Base-by-base conservation (phyloP, 2,113 vertebrate species). In the Mesembrinibis cayennensis region DNA sequence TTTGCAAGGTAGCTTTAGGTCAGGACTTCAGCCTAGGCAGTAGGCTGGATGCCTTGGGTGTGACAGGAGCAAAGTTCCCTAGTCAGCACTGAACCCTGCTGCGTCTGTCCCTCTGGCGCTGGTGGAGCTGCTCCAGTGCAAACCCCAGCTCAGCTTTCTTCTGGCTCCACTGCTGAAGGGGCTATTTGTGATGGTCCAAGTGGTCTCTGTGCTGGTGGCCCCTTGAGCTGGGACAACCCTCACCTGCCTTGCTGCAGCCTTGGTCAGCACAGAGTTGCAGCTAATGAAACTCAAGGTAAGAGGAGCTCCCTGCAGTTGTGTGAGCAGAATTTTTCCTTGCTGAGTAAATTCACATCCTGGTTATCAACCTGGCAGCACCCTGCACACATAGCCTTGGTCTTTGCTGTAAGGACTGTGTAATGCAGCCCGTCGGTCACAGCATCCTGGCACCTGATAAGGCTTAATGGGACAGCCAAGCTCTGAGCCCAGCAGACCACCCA, bases 361-460 rank as follows among this genome's bases (percentile, higher is more conserved):
- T 40, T 76, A 34, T 22, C 44, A 49, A 20, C 7, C 25, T 55
- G 62, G 55, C n/a, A 77, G 83, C 42, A 45, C 13, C 2, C 13
- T 50, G 61, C 42, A 78, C 50, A 36, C 22, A 7, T 13, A 81
- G 78, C 36, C 36, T 50, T 74, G 50, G 47, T 13, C n/a, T 66
- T 27, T 62, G 74, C 73, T 87, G 21, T 29, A 7, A 26, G 55
- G 45, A 19, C 13, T 53, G 20, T 44, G 59, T 38, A 7, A 47
- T 0, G 0, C 27, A 79, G 66, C 42, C 55, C 9, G 21, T 40
- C 0, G 0, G 30, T 65, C 82, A 14, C 25, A 40, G 50, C 3
- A 1, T 61, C 47, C 53, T 82, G 82, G 30, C 18, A 11, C 53
- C 42, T 61, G 16, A 6, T 20, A 10, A 61, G 44, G 49, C 36